Evolutionary conservation across 2,888 invertebrate species (phyloP), one percentile per base, ranked within the genome.

Genomic region (Drosophila neonasuta): DNA sequence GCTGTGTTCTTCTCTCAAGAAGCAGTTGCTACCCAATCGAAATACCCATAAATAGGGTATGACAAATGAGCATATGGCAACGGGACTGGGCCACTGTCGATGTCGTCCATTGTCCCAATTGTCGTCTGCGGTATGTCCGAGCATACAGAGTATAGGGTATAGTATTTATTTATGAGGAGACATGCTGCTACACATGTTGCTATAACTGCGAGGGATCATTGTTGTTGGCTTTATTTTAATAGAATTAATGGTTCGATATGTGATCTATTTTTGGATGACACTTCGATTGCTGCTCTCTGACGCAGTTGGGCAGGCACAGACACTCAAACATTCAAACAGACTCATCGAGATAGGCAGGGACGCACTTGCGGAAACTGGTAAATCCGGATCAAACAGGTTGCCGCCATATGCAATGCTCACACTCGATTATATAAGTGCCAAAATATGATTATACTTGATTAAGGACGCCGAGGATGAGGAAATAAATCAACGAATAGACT

Each of bases 251-350:
- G 46, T 65, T 69, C 67, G 59, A 63, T 60, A 75, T 66, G 51
- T 67, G 67, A 73, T 75, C 70, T 79, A 71, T 75, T 73, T 79
- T 70, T 55, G 71, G 61, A 56, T 41, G 49, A 50, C 60, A 61
- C 45, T 48, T 11, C 59, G 50, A 41, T 50, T 62, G 51, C 61
- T 13, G 49, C 50, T 56, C 57, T 65, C 62, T 78, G 75, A 78
- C 75, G 70, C 75, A 77, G 57, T 67, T 63, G 30, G 60, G 46
- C 56, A 48, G 39, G 7, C 39, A 13, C 34, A 34, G 34, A 34
- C 75, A 74, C 55, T 62, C 61, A 24, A 24, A 6, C 24, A 24
- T 24, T 6, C 24, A 24, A 24, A 24, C 24, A 24, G 5, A 24
- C 24, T 24, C 24, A 24, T 24, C 24, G 24, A 24, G 13, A 13